Evolutionary conservation across 2,113 vertebrate genomes (phyloP).

Genomic region (Isurus oxyrinchus): DNA sequence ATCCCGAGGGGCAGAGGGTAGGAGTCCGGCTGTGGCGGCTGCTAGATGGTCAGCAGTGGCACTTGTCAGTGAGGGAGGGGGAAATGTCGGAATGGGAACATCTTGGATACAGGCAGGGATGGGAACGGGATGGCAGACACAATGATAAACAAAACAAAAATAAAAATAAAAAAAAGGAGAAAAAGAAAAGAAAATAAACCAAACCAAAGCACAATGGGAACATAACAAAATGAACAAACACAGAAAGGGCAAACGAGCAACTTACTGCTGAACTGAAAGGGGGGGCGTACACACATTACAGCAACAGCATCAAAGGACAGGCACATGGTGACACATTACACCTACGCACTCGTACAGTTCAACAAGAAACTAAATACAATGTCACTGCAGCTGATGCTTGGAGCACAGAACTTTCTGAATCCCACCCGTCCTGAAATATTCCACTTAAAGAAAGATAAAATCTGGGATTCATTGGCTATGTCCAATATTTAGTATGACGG

Average conservation of each 20-base stretch:
- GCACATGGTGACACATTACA: background rate
- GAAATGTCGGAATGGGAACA: constrained; percentile 89
- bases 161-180: constrained; percentile 40
- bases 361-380: background rate
- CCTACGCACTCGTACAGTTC: background rate
- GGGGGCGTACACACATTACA: constrained; percentile 27
- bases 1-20: constrained; percentile 84
- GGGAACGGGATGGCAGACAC: background rate
- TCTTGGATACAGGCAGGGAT: constrained; percentile 57
- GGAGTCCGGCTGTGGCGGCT: constrained; percentile 78
- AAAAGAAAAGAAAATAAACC: constrained; percentile 38
- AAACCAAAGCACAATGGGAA: constrained; percentile 41
- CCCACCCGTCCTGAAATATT: background rate
- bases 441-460: too few relatives aligned
- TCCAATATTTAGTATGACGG: background rate
- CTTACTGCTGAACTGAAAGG: constrained; percentile 71
- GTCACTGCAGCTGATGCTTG: background rate
- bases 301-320: background rate
- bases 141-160: constrained; percentile 39
- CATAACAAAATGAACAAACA: constrained; percentile 43
- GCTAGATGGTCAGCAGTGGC: constrained; percentile 99
- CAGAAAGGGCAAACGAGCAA: constrained; percentile 60
- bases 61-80: constrained; percentile 98
- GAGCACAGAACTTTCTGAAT: background rate
- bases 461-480: background rate